phyloP scores from a whole-genome alignment of 2,113 vertebrate genomes.

The Chlorodrepanis virens region DNA sequence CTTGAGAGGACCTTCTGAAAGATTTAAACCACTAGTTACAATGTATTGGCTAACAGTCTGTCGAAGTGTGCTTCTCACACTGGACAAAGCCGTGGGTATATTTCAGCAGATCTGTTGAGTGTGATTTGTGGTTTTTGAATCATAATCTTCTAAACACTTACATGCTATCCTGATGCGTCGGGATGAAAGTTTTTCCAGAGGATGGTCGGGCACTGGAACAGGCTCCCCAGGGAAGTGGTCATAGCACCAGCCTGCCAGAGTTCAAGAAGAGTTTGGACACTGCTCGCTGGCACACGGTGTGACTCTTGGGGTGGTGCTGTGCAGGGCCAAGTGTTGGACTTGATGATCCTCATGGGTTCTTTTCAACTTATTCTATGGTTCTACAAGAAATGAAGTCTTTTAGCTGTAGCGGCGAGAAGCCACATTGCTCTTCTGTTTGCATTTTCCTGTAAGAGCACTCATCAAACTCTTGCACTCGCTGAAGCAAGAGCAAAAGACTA shows the following conservation, averaged over 20 bases:
- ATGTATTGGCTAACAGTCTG: background rate
- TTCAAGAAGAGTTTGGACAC: fast-evolving
- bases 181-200: background rate
- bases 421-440: background rate
- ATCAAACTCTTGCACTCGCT: background rate
- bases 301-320: too few relatives aligned
- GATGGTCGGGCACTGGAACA: fast-evolving
- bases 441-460: background rate
- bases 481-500: background rate
- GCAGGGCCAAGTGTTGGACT: too few relatives aligned
- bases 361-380: background rate
- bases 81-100: fast-evolving
- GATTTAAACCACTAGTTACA: background rate
- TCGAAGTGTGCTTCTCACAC: background rate
- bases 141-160: background rate
- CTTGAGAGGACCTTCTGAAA: background rate
- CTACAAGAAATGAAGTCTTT: background rate
- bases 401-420: background rate
- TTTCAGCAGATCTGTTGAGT: background rate
- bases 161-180: background rate
- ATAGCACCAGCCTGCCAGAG: background rate
- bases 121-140: background rate
- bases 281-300: fast-evolving
- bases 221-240: background rate
- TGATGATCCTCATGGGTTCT: too few relatives aligned